A percentile compares a stretch with the other conserved stretches of the same genome.
Evolutionary conservation across 1,140 invertebrate genomes (phyloP).

Genomic region (Drosophila mauritiana): DNA sequence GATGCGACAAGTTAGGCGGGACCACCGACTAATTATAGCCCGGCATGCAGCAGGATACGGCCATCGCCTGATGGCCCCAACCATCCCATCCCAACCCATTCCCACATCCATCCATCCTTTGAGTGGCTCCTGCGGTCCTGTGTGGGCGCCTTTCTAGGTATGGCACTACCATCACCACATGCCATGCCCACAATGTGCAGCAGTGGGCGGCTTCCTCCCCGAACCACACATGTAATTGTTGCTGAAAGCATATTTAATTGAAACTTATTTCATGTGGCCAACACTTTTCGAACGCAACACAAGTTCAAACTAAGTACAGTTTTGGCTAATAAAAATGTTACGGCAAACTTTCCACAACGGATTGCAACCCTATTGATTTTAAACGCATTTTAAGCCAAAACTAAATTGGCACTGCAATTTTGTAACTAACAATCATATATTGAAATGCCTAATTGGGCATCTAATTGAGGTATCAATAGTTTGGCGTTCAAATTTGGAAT

Average conservation of each 20-base stretch:
- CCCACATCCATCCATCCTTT: slow-evolving; percentile 4
- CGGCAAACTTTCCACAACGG: too few species aligned
- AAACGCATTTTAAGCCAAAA: too few species aligned
- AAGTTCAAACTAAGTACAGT: background rate
- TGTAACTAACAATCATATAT: too few species aligned
- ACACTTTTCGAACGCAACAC: background rate
- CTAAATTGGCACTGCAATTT: too few species aligned
- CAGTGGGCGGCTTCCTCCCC: background rate
- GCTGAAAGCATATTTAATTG: slow-evolving; percentile 20
- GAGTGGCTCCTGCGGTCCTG: slow-evolving; percentile 11
- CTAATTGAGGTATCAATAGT: too few species aligned
- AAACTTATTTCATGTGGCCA: slow-evolving; percentile 6
- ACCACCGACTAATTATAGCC: slow-evolving; percentile 33
- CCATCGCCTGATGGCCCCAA: background rate
- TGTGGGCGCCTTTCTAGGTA: slow-evolving; percentile 18
- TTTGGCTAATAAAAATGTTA: background rate
- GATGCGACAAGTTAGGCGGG: slow-evolving; percentile 7
- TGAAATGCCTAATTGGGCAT: too few species aligned
- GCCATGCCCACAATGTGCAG: background rate
- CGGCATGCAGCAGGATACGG: background rate
- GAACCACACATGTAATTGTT: slow-evolving; percentile 23
- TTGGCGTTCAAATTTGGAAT: too few species aligned
- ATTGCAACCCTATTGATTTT: too few species aligned
- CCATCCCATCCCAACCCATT: background rate
- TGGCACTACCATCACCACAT: slow-evolving; percentile 5